Percentiles rank a stretch among this genome's conserved stretches.
phyloP scores from a whole-genome alignment of 92 coral and sea anemone genomes.

The Desmophyllum pertusum region DNA sequence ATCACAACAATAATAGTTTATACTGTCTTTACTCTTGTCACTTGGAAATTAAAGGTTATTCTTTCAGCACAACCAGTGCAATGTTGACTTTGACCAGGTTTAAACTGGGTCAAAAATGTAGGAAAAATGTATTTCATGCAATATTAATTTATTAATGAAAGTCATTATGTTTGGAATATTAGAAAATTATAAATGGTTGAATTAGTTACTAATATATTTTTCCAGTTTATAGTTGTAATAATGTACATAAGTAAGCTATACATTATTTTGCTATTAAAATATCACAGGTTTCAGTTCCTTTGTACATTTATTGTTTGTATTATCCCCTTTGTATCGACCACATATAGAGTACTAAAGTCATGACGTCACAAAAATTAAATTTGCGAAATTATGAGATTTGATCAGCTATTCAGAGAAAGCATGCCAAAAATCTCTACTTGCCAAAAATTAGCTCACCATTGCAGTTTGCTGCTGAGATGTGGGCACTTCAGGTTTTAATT shows the following conservation, averaged over 20 bases:
- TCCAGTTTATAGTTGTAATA: not conserved
- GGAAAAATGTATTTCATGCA: not conserved
- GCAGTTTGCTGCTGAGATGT: too few species aligned
- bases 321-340: too few species aligned
- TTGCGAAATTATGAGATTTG: too few species aligned
- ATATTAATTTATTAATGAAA: not conserved
- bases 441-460: too few species aligned
- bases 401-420: too few species aligned
- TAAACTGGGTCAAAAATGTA: not conserved
- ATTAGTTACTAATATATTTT: not conserved
- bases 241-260: not conserved
- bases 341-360: too few species aligned
- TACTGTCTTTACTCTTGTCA: not conserved
- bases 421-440: too few species aligned
- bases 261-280: slow-evolving; percentile 5
- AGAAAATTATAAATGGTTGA: not conserved
- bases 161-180: too few species aligned
- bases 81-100: not conserved
- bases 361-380: too few species aligned
- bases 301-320: too few species aligned
- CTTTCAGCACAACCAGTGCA: not conserved
- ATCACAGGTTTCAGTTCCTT: not conserved
- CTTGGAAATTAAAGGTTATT: not conserved
- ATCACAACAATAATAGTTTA: too few species aligned
- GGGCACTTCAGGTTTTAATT: too few species aligned